Percentiles rank a stretch among this genome's conserved stretches.
phyloP scores from a whole-genome alignment of 2,888 invertebrate genomes.

The Drosophila kokeensis region DNA sequence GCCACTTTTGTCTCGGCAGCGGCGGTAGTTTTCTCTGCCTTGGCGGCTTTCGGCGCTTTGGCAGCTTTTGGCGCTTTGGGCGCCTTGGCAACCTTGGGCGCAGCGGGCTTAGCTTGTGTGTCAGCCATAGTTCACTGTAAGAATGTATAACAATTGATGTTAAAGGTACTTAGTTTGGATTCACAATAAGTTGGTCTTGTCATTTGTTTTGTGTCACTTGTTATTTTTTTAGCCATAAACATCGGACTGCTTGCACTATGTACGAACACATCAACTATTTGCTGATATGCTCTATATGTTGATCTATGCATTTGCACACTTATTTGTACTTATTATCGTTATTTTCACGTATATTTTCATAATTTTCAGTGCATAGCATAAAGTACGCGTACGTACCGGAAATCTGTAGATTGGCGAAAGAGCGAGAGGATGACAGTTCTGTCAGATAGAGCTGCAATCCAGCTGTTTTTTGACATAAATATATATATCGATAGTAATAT shows the following conservation, averaged over 20 bases:
- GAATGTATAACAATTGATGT: conserved; percentile 8
- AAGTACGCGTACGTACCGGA: conserved; percentile 85
- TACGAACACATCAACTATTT: conserved; percentile 6
- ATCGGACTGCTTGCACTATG: conserved; percentile 56
- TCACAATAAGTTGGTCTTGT: conserved; percentile 12
- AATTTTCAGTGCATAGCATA: conserved; percentile 51
- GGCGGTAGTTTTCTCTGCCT: conserved; percentile 79
- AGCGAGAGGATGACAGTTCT: conserved; percentile 72
- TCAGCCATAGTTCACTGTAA: conserved; percentile 84
- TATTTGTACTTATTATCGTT: conserved; percentile 37
- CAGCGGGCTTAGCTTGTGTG: conserved; percentile 83
- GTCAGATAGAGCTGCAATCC: conserved; percentile 44
- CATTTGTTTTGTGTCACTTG: conserved; percentile 57
- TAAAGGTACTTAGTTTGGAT: background rate
- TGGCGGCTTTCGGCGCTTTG: conserved; percentile 77
- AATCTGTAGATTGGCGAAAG: conserved; percentile 85
- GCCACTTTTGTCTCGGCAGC: conserved; percentile 77
- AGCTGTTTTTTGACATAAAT: conserved; percentile 1
- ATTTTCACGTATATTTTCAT: conserved; percentile 54
- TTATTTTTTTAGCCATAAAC: conserved; percentile 68
- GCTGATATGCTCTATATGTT: conserved; percentile 22
- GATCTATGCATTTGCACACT: conserved; percentile 32
- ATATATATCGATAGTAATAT: conserved; percentile 41
- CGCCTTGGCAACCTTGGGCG: conserved; percentile 75
- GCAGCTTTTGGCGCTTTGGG: conserved; percentile 81